Evolutionary conservation across 2,888 invertebrate genomes (phyloP), one percentile per base, ranked within the genome.

Genomic region (Hydrotaea cyrtoneurina): DNA sequence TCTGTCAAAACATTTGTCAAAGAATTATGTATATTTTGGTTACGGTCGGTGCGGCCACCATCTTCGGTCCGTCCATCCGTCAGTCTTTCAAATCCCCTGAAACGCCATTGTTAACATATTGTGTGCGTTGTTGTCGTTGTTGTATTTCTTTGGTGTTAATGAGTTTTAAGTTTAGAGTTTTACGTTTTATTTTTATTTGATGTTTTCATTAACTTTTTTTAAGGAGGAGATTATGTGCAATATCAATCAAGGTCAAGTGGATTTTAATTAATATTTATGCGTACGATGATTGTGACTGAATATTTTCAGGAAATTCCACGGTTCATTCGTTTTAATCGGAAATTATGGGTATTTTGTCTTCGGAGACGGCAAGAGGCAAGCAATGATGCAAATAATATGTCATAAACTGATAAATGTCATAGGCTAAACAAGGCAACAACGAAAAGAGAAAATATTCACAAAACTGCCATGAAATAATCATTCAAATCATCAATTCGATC

Each of bases 1-100:
- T 31, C 39, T 78, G 78, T 78, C 72, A 73, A 78, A 78, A 78
- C 50, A 73, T 73, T 78, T 72, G 72, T 78, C 19, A 31, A 31
- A n/a, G 31, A 64, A 19, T 59, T 59, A 1, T 59, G 19, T 26
- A 26, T 26, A 59, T 23, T 59, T 62, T 2, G 59, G 1, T 23
- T 10, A 59, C 15, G 43, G 43, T 43, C 13, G 13, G 43, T 43
- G 43, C 11, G 43, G 43, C 11, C 3, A 43, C 15, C 5, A n/a
- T n/a, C 10, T 59, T 15, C 26, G 15, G 2, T 11, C 31, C 2
- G 15, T 15, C 26, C 62, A 36, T 26, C 26, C 13, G 59, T 11
- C 8, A 13, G n/a, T 13, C 59, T 21, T 23, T 26, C 10, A 59
- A 59, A 59, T 59, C 39, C 39, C 8, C 3, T 39, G 39, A 39